Percentiles rank a stretch among this genome's conserved stretches.
Conservation (phyloP, 2,797 vertebrate species). For the Paguma larvata region DNA sequence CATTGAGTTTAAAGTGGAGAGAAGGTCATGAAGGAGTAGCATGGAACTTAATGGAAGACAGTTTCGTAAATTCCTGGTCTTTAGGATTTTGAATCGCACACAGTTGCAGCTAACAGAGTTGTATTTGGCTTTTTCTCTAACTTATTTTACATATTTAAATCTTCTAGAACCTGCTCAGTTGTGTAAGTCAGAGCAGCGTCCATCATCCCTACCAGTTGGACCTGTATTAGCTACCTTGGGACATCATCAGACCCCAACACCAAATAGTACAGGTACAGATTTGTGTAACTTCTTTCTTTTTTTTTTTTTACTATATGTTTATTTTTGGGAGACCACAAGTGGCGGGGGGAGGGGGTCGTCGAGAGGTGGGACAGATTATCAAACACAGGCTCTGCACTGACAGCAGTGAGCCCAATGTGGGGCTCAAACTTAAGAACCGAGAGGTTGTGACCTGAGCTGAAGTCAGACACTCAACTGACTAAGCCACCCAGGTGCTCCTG, state of each 20-base stretch:
- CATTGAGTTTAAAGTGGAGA: neutral
- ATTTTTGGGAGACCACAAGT: too few relatives aligned
- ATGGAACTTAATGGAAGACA: neutral
- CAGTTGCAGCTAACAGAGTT: neutral
- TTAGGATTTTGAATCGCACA: constrained; percentile 31
- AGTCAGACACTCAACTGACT: too few relatives aligned
- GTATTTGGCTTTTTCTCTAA: constrained; percentile 40
- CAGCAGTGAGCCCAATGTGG: too few relatives aligned
- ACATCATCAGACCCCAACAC: constrained; percentile 97
- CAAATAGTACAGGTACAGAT: constrained; percentile 97
- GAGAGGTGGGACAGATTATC: too few relatives aligned
- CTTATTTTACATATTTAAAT: constrained; percentile 72
- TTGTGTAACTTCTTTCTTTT: constrained; percentile 15
- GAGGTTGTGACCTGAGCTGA: too few relatives aligned
- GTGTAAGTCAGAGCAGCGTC: constrained; percentile 98
- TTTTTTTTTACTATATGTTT: too few relatives aligned
- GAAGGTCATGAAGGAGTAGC: neutral
- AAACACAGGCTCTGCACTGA: too few relatives aligned
- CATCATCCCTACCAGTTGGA: constrained; percentile 96
- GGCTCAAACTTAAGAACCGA: too few relatives aligned
- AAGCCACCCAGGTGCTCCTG: neutral
- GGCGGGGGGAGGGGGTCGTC: too few relatives aligned
- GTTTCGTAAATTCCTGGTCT: constrained; percentile 8
- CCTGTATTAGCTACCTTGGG: constrained; percentile 96
- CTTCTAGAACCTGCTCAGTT: constrained; percentile 94